Conservation (phyloP, 2,797 vertebrate genomes). For the Poeciliopsis gracilis region DNA sequence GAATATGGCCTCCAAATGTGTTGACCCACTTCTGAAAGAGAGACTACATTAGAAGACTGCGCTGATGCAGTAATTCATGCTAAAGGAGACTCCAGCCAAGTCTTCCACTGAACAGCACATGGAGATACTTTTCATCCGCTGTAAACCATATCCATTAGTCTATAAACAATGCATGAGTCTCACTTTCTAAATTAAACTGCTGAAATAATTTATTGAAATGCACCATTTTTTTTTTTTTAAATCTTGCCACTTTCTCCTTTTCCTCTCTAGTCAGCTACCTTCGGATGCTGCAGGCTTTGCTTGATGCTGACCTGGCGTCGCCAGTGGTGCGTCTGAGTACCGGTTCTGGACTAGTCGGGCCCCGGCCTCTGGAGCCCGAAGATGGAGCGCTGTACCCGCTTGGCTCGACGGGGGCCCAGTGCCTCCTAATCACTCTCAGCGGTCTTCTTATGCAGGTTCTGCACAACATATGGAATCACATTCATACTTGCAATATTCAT, state of each 20-base stretch:
- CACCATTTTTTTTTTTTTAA: neutral
- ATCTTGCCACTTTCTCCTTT: slow-evolving; percentile 1
- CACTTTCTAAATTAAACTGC: neutral
- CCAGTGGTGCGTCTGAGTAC: slow-evolving; percentile 78
- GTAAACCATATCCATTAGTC: neutral
- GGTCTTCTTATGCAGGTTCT: slow-evolving; percentile 86
- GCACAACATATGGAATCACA: neutral
- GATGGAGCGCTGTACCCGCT: slow-evolving; percentile 85
- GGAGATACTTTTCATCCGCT: neutral
- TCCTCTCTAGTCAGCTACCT: slow-evolving; percentile 83
- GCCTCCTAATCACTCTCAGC: slow-evolving; percentile 82
- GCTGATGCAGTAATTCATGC: neutral
- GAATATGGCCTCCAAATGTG: neutral
- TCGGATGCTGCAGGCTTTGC: slow-evolving; percentile 83
- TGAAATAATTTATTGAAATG: neutral
- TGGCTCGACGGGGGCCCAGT: slow-evolving; percentile 74
- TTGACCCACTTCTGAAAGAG: neutral
- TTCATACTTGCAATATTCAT: neutral
- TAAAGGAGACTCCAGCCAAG: neutral
- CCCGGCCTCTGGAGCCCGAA: slow-evolving; percentile 59
- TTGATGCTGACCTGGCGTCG: slow-evolving; percentile 85
- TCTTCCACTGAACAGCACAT: neutral
- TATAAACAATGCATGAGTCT: neutral
- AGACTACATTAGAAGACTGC: neutral
- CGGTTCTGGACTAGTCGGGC: slow-evolving; percentile 47